Base-by-base conservation (phyloP, 2,113 vertebrate genomes). In the Parus major region DNA sequence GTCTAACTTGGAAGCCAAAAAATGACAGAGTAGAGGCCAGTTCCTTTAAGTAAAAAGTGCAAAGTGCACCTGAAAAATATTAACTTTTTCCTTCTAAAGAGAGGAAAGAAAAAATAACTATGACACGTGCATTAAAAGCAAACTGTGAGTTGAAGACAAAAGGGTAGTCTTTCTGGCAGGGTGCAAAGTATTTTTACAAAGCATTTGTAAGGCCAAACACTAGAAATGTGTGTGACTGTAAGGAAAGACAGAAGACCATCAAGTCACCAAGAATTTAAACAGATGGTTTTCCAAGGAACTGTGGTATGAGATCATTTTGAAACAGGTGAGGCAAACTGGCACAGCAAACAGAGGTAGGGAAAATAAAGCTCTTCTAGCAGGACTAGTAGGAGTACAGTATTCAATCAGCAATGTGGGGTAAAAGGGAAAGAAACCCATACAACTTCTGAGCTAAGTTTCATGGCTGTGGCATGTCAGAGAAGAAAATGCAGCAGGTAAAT, bases 61-160 rank as follows among this genome's bases (percentile, higher is more conserved):
- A 86, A 55, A 72, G 11, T 52, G 8, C 47, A 88, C 60, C 60
- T 88, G 66, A 86, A 90, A 92, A 92, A 76, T 39, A 78, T 22
- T 70, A 50, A 82, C 11, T 24, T 89, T 29, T 44, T 22, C 41
- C 35, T 88, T 90, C 69, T 47, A 28, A 80, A 78, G 46, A 39
- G 49, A 81, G 10, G 47, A 86, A 82, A 49, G 24, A 56, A 88
- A 85, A 33, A 82, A 19, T 18, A 69, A 42, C 33, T 52, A 27
- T 19, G 16, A 55, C 9, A 69, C 0, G 5, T 64, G 13, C 36
- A 83, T 71, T 75, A 78, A 88, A 94, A 90, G 44, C 17, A 73
- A 49, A 72, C 28, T 18, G 24, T 10, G 35, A 42, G 22, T 0
- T 44, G 11, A 60, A 96, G 49, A 66, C 42, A 85, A 91, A 89